Evolutionary conservation across 2,888 invertebrate species (phyloP).

Genomic region (Resseliella maxima): DNA sequence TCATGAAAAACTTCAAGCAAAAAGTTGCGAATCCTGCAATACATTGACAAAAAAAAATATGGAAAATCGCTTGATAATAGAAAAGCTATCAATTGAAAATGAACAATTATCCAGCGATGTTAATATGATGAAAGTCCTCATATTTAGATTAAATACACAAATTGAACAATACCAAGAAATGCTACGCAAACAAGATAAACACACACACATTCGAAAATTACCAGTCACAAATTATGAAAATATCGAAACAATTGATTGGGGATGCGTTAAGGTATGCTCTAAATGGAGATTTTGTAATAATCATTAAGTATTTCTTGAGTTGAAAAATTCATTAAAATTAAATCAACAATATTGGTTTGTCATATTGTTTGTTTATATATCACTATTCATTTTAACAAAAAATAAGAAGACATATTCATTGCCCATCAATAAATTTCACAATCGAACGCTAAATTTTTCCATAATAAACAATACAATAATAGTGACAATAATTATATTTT

Average conservation of each 20-base stretch:
- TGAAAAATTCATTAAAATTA: too few relatives aligned
- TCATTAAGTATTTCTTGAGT: too few relatives aligned
- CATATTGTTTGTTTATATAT: too few relatives aligned
- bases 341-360: too few relatives aligned
- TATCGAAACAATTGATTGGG: slow-evolving; percentile 59
- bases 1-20: slow-evolving; percentile 61
- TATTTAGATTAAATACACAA: slow-evolving; percentile 82
- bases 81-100: slow-evolving; percentile 70
- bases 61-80: slow-evolving; percentile 13
- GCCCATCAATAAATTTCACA: too few relatives aligned
- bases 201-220: slow-evolving; percentile 29
- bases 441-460: too few relatives aligned
- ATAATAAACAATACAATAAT: too few relatives aligned
- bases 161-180: slow-evolving; percentile 82
- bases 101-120: slow-evolving; percentile 74
- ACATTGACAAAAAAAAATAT: slow-evolving; percentile 57
- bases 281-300: too few relatives aligned
- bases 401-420: too few relatives aligned
- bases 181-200: slow-evolving; percentile 66
- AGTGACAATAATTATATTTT: too few relatives aligned
- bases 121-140: slow-evolving; percentile 79
- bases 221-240: slow-evolving; percentile 16
- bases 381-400: too few relatives aligned
- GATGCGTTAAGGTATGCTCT: too few relatives aligned
- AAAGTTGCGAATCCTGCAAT: slow-evolving; percentile 65